Evolutionary conservation across 2,888 invertebrate genomes (phyloP), one percentile per base, ranked within the genome.

Genomic region (Rhagophthalmus giganteus): DNA sequence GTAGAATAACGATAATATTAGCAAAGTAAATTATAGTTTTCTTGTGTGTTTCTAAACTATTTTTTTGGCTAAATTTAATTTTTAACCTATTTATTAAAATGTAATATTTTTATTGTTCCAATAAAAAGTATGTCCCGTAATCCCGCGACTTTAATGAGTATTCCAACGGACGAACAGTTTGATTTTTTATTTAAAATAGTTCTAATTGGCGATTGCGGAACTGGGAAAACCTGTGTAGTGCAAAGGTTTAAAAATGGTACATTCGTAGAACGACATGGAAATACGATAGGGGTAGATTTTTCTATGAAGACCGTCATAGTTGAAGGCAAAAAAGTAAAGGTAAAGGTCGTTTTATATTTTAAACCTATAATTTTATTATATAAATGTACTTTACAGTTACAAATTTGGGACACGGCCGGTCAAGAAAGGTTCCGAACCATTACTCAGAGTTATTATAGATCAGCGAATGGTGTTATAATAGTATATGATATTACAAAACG

Each of bases 401-500:
- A 94, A 81, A 94, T 96, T 70, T 95, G 95, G 95, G 95, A 96
- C 76, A 96, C 95, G 6, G 95, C 96, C 42, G 96, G 96, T 0
- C 96, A 96, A 71, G 96, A 97, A 75, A 81, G 96, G 55, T 96
- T 97, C 76, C 84, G 96, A 54, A 96, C 96, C 2, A 96, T 97
- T 63, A 97, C 96, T 1, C 96, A 96, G 73, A 94, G 94, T 73
- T 96, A 96, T 73, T 97, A 96, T 76, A 85, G 97, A 69, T 94
- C 94, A 61, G 96, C 96, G 28, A 94, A 97, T 79, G 96, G 95
- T 62, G 95, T 97, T 54, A 90, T 97, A 60, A 87, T 97, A 86
- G 96, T 94, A 20, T 97, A 96, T 75, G 97, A 97, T 75, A 92
- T 97, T 59, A 95, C 96, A 53, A 95, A 94, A 71, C 80, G 91